phyloP scores from a whole-genome alignment of 2,888 invertebrate species.

The Drosophila prostipennis region DNA sequence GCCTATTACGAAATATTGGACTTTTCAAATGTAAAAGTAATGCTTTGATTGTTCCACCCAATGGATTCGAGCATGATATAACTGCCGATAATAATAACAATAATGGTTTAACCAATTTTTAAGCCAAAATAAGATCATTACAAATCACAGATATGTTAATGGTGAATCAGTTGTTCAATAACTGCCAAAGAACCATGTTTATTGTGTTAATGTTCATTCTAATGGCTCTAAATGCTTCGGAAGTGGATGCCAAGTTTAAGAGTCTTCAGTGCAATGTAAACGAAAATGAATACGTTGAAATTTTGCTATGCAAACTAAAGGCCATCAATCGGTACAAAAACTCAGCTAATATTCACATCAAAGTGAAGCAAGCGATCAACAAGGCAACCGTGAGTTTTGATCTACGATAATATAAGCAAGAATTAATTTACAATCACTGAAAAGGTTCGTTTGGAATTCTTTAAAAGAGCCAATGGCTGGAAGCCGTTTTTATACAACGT shows the following conservation, averaged over 20 bases:
- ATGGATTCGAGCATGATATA: too few species aligned
- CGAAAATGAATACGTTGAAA: not conserved
- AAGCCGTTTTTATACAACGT: not conserved
- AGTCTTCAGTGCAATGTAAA: not conserved
- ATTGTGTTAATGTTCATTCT: not conserved
- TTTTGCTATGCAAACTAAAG: not conserved
- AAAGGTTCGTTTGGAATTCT: constrained; percentile 2
- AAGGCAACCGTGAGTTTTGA: not conserved
- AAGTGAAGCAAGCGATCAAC: not conserved
- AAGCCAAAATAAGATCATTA: not conserved
- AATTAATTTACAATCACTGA: not conserved
- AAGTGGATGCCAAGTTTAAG: not conserved
- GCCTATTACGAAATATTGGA: too few species aligned
- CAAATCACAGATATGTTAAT: not conserved
- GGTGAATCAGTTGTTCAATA: not conserved
- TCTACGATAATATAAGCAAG: not conserved
- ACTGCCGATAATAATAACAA: too few species aligned
- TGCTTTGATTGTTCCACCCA: not conserved
- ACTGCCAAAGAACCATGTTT: not conserved
- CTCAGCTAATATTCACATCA: not conserved
- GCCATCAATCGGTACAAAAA: not conserved
- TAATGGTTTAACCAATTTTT: not conserved
- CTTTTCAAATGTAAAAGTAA: not conserved
- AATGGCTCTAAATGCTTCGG: not conserved
- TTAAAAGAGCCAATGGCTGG: constrained; percentile 5